These are phyloP conservation scores for Manis javanica DNA, from an alignment of 2,797 vertebrate genomes.

Conservation along the genomic window DNA sequence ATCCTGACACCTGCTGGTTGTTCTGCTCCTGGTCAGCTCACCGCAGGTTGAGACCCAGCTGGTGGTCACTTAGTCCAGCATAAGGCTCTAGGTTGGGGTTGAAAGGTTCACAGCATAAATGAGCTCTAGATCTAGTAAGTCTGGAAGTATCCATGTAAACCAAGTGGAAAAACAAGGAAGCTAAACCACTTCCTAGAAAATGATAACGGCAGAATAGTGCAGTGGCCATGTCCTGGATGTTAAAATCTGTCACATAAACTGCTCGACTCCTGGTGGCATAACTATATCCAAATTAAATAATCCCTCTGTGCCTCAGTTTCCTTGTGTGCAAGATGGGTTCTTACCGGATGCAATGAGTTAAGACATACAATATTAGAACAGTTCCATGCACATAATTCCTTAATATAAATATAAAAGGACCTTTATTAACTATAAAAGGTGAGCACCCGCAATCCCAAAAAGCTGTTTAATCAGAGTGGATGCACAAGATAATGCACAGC, in stretches of 20 bases:
- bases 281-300: accelerated
- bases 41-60: accelerated
- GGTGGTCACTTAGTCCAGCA: no score
- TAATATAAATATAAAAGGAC: no score
- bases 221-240: no score
- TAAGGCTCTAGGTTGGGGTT: accelerated
- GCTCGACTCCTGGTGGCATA: accelerated
- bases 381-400: neutral
- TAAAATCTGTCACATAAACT: neutral
- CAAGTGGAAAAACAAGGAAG: neutral
- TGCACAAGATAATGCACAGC: no score
- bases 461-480: neutral
- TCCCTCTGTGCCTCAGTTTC: neutral
- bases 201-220: accelerated
- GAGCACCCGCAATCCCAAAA: neutral
- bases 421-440: no score
- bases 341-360: neutral
- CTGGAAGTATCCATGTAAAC: accelerated
- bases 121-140: no score
- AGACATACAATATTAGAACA: accelerated
- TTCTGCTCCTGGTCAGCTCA: neutral
- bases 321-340: neutral
- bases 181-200: no score
- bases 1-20: neutral
- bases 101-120: accelerated